These are phyloP conservation scores for Crossocerus cetratus DNA, from an alignment of 2,888 invertebrate genomes.

Conservation along the genomic window DNA sequence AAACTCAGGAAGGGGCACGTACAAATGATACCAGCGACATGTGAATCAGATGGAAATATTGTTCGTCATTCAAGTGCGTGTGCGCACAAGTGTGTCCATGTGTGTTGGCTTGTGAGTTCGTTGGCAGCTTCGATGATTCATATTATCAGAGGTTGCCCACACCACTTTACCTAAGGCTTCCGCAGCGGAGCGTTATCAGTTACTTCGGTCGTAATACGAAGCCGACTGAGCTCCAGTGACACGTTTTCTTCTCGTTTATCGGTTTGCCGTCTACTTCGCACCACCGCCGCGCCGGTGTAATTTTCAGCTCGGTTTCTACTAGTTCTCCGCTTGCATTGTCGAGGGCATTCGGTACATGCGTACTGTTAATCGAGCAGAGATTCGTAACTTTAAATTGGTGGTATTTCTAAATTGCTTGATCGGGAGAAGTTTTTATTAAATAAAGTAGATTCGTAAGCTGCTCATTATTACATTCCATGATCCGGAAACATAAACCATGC, in stretches of 20 bases:
- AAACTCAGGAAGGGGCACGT: too few relatives aligned
- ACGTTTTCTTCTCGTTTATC: conserved; percentile 47
- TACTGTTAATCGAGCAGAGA: too few relatives aligned
- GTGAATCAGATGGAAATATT: neutral
- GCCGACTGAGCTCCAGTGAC: conserved; percentile 24
- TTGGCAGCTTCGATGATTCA: conserved; percentile 44
- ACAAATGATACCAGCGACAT: neutral
- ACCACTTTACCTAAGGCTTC: conserved; percentile 27
- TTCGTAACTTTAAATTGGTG: too few relatives aligned
- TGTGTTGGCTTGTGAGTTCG: conserved; percentile 36
- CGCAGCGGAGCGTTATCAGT: conserved; percentile 29
- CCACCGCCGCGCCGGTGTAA: conserved; percentile 41
- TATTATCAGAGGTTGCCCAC: conserved; percentile 9
- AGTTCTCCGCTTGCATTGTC: conserved; percentile 54
- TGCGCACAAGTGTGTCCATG: too few relatives aligned
- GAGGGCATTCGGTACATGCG: too few relatives aligned
- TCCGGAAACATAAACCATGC: too few relatives aligned
- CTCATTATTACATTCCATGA: too few relatives aligned
- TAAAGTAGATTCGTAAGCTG: too few relatives aligned
- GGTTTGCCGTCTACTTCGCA: conserved; percentile 36
- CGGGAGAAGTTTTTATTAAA: too few relatives aligned
- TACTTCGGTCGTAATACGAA: conserved; percentile 49
- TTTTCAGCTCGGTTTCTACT: conserved; percentile 58
- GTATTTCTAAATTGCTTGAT: too few relatives aligned
- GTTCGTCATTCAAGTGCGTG: conserved; percentile 15